Evolutionary conservation across 2,888 invertebrate species (phyloP), one percentile per base, ranked within the genome.

Genomic region (Seladonia tumulorum): DNA sequence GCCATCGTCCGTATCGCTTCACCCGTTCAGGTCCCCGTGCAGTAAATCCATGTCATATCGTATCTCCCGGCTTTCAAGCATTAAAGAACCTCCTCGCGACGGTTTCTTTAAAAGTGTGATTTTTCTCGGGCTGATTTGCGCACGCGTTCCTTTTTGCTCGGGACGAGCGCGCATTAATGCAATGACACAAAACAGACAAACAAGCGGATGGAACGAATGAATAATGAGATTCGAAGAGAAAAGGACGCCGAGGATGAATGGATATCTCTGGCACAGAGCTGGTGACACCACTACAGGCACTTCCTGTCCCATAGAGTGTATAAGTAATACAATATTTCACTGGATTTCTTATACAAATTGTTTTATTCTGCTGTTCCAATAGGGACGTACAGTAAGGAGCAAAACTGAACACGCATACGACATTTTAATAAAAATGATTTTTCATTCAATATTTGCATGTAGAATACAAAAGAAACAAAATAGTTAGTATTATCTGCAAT

Each of bases 21-120:
- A 78, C 81, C 84, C 81, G 92, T 87, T 79, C 83, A 82, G 76
- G 80, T 83, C 57, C 72, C 83, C 45, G n/a, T 29, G 81, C 83
- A 84, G 89, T 89, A 87, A 85, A 89, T 89, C 87, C 82, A 80
- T 85, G 83, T 91, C 89, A 77, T 81, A 83, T 87, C 84, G 76
- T 71, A 74, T 84, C 79, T 74, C 82, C 35, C 71, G 68, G 78
- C 60, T 82, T 82, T 86, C 78, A 39, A 70, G 79, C 80, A 80
- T 82, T 86, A 82, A 78, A 82, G 78, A 86, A 82, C 70, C 45
- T 45, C n/a, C 63, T 78, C 57, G 57, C 68, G 72, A 75, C 53
- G 29, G 60, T 80, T 72, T 72, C 75, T 86, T 76, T 60, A 45
- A 63, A 68, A 79, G 82, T 72, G 70, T 53, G 82, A 79, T 80